Base-by-base conservation (phyloP, 2,113 vertebrate species). In the Gymnogyps californianus region DNA sequence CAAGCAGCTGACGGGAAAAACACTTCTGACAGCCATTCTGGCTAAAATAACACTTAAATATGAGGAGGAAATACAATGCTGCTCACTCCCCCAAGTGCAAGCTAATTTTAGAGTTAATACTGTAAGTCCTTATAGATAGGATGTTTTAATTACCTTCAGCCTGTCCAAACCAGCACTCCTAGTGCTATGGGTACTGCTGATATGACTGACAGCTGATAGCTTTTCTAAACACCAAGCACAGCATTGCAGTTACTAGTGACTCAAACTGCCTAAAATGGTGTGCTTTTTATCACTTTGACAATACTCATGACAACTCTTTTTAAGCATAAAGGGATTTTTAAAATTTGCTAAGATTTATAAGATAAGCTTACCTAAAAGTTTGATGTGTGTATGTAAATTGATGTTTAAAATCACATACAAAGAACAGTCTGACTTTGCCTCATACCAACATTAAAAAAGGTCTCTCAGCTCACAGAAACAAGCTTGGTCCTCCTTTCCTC, bases 221-320 rank as follows among this genome's bases (percentile, higher is more conserved):
- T 97, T 88, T 77, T 88, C 93, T 80, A 55, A 96, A 94, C 91
- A 90, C 40, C 55, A 69, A 66, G 70, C 25, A 78, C 25, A 89
- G 70, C 70, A 77, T 2, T 74, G 75, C 58, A 96, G 66, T 51
- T 54, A 66, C 86, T 38, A 89, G 69, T 3, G 2, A 58, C 52
- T 82, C 65, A 72, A 83, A 72, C 57, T 94, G 87, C 78, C 85
- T 87, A 42, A 95, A 95, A 67, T 51, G 42, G 78, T 93, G 87
- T 44, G 78, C 85, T 95, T 90, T 97, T 93, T 92, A 88, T 90
- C 78, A 95, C 87, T 95, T 92, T 83, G 78, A 96, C 78, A 93
- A 96, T 82, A 83, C 31, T 25, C 89, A 38, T 7, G 93, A 95
- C 81, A 92, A 87, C 72, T 80, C 20, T 77, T 62, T 78, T 71